These are phyloP conservation scores for Neoitamus cyanurus DNA, from an alignment of 2,888 invertebrate genomes.

Conservation along the genomic window DNA sequence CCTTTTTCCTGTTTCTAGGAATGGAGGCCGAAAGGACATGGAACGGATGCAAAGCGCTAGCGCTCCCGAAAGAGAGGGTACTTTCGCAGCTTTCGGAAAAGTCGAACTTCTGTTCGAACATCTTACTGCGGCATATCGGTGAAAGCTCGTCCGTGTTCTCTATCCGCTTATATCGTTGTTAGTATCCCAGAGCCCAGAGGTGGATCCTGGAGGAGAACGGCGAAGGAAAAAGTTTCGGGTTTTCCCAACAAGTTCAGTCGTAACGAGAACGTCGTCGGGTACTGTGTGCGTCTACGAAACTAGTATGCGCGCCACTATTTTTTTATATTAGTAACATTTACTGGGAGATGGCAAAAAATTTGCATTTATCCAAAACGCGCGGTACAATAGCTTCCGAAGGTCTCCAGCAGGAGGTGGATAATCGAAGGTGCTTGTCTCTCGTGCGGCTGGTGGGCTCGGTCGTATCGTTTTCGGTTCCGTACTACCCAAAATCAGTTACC, in stretches of 20 bases:
- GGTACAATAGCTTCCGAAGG: not conserved
- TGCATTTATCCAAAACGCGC: slow-evolving; percentile 34
- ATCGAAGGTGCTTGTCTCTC: not conserved
- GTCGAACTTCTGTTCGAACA: slow-evolving; percentile 14
- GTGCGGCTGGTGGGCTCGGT: slow-evolving; percentile 11
- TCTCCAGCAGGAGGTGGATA: not conserved
- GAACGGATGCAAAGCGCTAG: not conserved
- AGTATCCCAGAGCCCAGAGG: not conserved
- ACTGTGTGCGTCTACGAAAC: slow-evolving; percentile 61
- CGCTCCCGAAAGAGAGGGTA: not conserved
- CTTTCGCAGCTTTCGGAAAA: not conserved
- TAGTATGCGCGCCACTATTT: slow-evolving; percentile 45
- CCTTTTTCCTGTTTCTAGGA: slow-evolving; percentile 36
- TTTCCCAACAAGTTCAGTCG: slow-evolving; percentile 60
- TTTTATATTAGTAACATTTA: slow-evolving; percentile 32
- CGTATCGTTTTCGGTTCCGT: slow-evolving; percentile 38
- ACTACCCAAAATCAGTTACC: not conserved
- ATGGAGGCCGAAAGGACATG: not conserved
- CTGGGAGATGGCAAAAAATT: slow-evolving; percentile 45
- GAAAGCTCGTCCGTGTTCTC: slow-evolving; percentile 6
- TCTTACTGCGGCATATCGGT: slow-evolving; percentile 40
- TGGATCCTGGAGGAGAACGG: slow-evolving; percentile 9
- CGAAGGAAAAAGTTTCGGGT: slow-evolving; percentile 14
- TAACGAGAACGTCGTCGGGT: slow-evolving; percentile 67
- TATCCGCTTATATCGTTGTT: not conserved